Conservation (phyloP, 2,797 vertebrate species). For the Liparis tanakae region DNA sequence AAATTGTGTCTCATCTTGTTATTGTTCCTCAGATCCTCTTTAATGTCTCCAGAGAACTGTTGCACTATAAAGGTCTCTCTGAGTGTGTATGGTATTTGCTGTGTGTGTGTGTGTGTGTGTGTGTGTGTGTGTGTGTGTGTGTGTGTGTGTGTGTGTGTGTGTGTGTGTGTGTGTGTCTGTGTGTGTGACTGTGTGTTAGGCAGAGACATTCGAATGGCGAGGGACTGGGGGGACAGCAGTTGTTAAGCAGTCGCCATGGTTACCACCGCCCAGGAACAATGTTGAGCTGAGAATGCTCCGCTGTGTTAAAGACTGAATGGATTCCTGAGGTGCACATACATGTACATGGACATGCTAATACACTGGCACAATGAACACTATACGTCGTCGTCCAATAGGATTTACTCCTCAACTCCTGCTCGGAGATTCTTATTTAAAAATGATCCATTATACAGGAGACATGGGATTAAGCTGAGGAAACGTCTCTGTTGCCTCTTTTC, state of each 20-base stretch:
- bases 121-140: constrained; percentile 1
- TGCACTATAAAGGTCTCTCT: constrained; percentile 25
- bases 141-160: constrained; percentile 13
- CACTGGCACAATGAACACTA: constrained; percentile 15
- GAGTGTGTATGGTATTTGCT: constrained; percentile 28
- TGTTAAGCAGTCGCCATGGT: constrained; percentile 82
- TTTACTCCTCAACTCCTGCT: constrained; percentile 14
- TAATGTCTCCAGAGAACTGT: constrained; percentile 33
- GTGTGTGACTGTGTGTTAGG: not conserved
- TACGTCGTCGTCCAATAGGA: constrained; percentile 11
- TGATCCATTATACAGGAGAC: constrained; percentile 33
- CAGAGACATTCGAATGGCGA: constrained; percentile 35
- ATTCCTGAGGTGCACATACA: constrained; percentile 54
- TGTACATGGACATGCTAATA: constrained; percentile 29
- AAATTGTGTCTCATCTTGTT: constrained; percentile 21
- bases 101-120: not conserved
- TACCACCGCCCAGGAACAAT: constrained; percentile 73
- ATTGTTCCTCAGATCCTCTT: not conserved
- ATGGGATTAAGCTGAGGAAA: constrained; percentile 56
- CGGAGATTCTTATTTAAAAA: constrained; percentile 24
- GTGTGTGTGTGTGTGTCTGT: too few relatives aligned
- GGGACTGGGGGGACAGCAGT: constrained; percentile 60
- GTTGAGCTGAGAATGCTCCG: constrained; percentile 61
- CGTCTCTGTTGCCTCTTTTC: constrained; percentile 62
- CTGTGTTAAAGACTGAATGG: constrained; percentile 54